These are phyloP conservation scores for Gnathonemus echidnorhynchus DNA, from an alignment of 2,113 vertebrate genomes.

Conservation along the genomic window DNA sequence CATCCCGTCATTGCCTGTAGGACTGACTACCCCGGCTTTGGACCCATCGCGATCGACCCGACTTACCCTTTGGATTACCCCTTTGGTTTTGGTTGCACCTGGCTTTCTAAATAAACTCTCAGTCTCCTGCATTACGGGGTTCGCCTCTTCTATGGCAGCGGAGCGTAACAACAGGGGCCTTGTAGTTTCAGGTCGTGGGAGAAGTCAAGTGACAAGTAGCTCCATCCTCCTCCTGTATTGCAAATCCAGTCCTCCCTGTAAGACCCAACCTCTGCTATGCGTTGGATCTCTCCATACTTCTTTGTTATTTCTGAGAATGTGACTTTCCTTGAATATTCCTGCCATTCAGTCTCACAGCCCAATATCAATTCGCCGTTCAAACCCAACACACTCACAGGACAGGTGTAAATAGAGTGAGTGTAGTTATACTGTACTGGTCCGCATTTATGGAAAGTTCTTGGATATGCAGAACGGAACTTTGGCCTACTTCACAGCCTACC, in stretches of 20 bases:
- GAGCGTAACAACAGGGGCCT: neutral
- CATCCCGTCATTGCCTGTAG: no score
- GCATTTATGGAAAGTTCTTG: neutral
- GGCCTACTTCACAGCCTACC: no score
- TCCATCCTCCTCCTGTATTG: neutral
- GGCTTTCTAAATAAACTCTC: no score
- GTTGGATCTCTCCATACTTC: neutral
- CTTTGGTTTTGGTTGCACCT: no score
- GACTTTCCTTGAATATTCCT: neutral
- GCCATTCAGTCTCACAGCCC: neutral
- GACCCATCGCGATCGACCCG: no score
- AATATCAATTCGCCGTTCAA: neutral
- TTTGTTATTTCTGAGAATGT: neutral
- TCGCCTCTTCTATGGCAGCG: no score
- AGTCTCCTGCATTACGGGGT: no score
- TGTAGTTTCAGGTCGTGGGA: neutral
- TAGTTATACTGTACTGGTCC: neutral
- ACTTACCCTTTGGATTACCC: no score
- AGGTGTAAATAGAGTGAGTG: neutral
- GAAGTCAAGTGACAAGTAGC: neutral
- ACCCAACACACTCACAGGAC: neutral
- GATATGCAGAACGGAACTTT: no score
- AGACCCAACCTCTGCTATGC: neutral
- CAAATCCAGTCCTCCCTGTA: neutral
- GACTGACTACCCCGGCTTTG: no score